A percentile compares a stretch with the other conserved stretches of the same genome.
Conservation (phyloP, 2,113 vertebrate genomes). For the Aleadryas rufinucha region DNA sequence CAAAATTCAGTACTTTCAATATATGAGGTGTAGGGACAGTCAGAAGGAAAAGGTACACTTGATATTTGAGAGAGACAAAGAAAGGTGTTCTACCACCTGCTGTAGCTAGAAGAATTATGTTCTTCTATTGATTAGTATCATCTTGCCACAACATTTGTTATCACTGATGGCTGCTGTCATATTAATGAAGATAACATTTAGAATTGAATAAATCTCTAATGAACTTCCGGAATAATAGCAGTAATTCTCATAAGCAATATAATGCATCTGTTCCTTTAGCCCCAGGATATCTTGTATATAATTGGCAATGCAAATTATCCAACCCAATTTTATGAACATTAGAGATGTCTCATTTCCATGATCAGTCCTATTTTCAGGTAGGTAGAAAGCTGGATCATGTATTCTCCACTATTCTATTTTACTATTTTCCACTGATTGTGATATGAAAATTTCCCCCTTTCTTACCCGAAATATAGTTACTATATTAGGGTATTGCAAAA, state of each 20-base stretch:
- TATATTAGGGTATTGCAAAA: not conserved
- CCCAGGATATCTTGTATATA: not conserved
- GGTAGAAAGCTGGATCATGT: not conserved
- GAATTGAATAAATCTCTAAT: conserved; percentile 20
- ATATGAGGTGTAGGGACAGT: not conserved
- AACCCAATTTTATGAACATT: not conserved
- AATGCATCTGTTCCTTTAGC: conserved; percentile 17
- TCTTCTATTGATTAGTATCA: not conserved
- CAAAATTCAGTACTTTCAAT: not conserved
- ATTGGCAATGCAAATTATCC: conserved; percentile 18
- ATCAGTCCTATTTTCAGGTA: not conserved
- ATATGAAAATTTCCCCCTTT: not conserved
- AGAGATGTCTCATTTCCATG: not conserved
- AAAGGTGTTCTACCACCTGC: not conserved
- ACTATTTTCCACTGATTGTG: not conserved
- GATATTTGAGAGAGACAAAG: not conserved
- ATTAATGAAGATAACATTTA: conserved; percentile 53
- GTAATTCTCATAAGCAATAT: not conserved
- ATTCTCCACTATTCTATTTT: not conserved
- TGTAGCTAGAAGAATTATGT: not conserved
- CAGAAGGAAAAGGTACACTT: not conserved
- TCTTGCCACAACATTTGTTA: not conserved
- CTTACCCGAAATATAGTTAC: not conserved
- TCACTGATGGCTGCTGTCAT: not conserved
- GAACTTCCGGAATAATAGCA: conserved; percentile 41